These are phyloP conservation scores for Parazoanthus darwini DNA, from an alignment of 92 coral and sea anemone genomes.

Conservation along the genomic window DNA sequence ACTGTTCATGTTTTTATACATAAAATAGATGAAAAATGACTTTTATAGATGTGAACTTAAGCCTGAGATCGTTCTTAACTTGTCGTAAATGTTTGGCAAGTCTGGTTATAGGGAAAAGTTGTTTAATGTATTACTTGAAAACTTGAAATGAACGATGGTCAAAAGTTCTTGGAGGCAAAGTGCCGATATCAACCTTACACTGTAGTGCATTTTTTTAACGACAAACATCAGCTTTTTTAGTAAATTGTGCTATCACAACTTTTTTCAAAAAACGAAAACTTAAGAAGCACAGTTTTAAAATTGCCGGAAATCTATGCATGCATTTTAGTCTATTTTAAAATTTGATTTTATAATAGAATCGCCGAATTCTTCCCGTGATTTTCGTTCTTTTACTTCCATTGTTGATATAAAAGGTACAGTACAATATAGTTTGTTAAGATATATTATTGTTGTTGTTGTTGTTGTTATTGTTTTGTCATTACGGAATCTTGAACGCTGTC, in stretches of 20 bases:
- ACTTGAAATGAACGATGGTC: slow-evolving; percentile 4
- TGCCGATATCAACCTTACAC: background rate
- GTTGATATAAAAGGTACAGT: slow-evolving; percentile 10
- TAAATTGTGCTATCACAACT: background rate
- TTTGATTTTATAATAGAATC: background rate
- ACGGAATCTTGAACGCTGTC: background rate
- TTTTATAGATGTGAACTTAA: too few species aligned
- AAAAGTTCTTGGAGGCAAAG: background rate
- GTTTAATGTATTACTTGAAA: background rate
- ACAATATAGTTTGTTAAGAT: background rate
- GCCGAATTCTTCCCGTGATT: background rate
- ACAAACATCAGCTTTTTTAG: too few species aligned
- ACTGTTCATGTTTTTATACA: too few species aligned
- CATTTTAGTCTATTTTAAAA: background rate
- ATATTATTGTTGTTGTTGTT: too few species aligned
- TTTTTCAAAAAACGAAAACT: background rate
- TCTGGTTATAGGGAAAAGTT: too few species aligned
- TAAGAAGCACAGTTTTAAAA: background rate
- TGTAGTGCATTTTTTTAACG: background rate
- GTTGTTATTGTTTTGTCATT: too few species aligned
- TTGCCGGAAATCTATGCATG: background rate
- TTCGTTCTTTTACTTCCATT: background rate
- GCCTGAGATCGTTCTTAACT: too few species aligned
- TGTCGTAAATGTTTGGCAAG: too few species aligned
- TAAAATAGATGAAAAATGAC: too few species aligned